Conservation (phyloP, 2,888 invertebrate genomes). For the Sesamia inferens region DNA sequence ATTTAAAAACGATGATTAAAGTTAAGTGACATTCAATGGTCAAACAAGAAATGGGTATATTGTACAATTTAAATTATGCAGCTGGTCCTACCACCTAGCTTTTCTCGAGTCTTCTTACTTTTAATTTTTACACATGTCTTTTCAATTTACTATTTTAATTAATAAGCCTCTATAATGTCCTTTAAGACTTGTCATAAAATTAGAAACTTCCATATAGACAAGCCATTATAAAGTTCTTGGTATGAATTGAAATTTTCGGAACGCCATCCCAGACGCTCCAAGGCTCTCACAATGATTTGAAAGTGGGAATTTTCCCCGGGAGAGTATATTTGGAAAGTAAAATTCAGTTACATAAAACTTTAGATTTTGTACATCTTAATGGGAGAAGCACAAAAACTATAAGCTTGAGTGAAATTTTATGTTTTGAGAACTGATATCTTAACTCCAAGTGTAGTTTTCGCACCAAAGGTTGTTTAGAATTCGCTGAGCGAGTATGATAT, state of each 20-base stretch:
- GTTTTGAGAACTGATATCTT: slow-evolving; percentile 62
- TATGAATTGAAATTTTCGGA: slow-evolving; percentile 56
- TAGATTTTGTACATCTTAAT: slow-evolving; percentile 60
- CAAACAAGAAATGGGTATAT: too few relatives aligned
- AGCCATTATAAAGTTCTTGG: slow-evolving; percentile 43
- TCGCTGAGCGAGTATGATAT: slow-evolving; percentile 29
- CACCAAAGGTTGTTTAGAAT: slow-evolving; percentile 40
- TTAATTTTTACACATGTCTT: neutral
- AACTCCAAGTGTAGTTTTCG: slow-evolving; percentile 33
- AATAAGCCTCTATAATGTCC: neutral
- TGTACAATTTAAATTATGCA: neutral
- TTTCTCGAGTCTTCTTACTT: neutral
- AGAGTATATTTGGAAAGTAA: slow-evolving; percentile 63
- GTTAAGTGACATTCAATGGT: too few relatives aligned
- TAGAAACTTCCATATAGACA: slow-evolving; percentile 29
- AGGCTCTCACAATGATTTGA: slow-evolving; percentile 64
- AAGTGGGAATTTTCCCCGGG: slow-evolving; percentile 63
- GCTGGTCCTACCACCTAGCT: neutral
- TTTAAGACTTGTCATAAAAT: slow-evolving; percentile 7
- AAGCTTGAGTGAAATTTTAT: slow-evolving; percentile 67
- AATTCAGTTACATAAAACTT: slow-evolving; percentile 65
- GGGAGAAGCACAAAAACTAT: slow-evolving; percentile 26
- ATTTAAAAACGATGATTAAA: too few relatives aligned
- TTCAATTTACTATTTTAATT: neutral
- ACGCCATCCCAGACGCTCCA: slow-evolving; percentile 43